Evolutionary conservation across 2,113 vertebrate species (phyloP).

Genomic region (Syrrhaptes paradoxus): DNA sequence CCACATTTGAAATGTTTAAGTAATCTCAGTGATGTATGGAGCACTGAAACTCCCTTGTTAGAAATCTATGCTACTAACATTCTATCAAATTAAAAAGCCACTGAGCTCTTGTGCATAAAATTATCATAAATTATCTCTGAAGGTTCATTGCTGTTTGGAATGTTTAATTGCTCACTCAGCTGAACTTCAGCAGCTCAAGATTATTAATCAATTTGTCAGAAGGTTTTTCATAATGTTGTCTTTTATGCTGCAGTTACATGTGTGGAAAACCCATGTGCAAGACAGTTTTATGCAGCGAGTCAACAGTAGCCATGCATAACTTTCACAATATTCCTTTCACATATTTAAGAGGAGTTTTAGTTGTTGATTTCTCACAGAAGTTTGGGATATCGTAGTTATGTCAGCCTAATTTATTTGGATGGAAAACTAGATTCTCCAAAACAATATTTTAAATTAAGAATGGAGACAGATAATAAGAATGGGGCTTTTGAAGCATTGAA

Average conservation of each 20-base stretch:
- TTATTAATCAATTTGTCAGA: conserved; percentile 81
- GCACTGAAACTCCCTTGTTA: conserved; percentile 86
- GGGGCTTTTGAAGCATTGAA: not conserved
- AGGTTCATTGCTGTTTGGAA: conserved; percentile 82
- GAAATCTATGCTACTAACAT: conserved; percentile 88
- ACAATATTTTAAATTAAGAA: not conserved
- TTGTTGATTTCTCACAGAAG: not conserved
- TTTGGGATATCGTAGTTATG: not conserved
- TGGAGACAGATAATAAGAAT: not conserved
- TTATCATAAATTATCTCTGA: conserved; percentile 86
- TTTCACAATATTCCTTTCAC: conserved; percentile 14
- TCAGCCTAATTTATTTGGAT: not conserved
- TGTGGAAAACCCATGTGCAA: conserved; percentile 26
- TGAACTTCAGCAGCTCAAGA: conserved; percentile 77
- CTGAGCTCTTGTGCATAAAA: conserved; percentile 87
- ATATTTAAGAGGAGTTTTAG: not conserved
- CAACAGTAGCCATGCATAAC: conserved; percentile 17
- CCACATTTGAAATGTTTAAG: conserved; percentile 90
- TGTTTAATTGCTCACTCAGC: conserved; percentile 85
- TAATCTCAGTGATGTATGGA: conserved; percentile 90
- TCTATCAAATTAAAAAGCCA: conserved; percentile 89
- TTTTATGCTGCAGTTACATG: conserved; percentile 47
- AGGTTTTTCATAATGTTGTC: conserved; percentile 70
- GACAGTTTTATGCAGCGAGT: conserved; percentile 43
- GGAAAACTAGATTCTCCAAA: not conserved